phyloP scores from a whole-genome alignment of 2,113 vertebrate species.

The Bungarus multicinctus region DNA sequence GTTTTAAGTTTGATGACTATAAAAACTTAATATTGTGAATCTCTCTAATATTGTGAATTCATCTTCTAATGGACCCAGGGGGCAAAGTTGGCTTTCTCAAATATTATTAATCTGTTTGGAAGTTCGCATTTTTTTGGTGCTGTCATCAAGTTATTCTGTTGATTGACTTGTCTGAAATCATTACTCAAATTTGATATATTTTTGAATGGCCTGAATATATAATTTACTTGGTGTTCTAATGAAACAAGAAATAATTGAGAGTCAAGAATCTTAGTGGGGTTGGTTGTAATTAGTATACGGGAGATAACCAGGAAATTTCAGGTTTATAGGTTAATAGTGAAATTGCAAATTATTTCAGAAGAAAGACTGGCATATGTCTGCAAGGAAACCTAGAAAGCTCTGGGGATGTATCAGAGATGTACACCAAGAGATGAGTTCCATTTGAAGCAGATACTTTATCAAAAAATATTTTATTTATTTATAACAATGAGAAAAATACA shows the following conservation, averaged over 20 bases:
- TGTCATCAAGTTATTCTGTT: not conserved
- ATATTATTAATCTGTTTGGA: slow-evolving; percentile 18
- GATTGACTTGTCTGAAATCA: slow-evolving; percentile 13
- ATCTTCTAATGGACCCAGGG: slow-evolving; percentile 21
- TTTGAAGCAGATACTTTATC: not conserved
- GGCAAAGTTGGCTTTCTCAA: slow-evolving; percentile 29
- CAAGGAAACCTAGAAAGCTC: not conserved
- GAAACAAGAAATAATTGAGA: slow-evolving; percentile 28
- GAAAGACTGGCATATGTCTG: not conserved
- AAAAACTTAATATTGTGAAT: slow-evolving; percentile 16
- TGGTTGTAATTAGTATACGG: not conserved
- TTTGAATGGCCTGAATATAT: slow-evolving; percentile 53
- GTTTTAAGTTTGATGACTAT: not conserved
- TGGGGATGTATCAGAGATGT: not conserved
- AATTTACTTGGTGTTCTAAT: slow-evolving; percentile 43
- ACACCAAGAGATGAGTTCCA: not conserved
- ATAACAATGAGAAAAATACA: not conserved
- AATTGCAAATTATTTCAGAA: not conserved
- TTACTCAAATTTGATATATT: slow-evolving; percentile 33
- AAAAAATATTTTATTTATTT: not conserved
- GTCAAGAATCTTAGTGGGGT: slow-evolving; percentile 26
- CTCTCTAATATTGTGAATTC: slow-evolving; percentile 21
- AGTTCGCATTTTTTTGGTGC: not conserved
- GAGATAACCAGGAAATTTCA: not conserved
- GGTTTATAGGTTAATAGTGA: not conserved